phyloP scores from a whole-genome alignment of 2,888 invertebrate species.

The Scrobipalpa costella region DNA sequence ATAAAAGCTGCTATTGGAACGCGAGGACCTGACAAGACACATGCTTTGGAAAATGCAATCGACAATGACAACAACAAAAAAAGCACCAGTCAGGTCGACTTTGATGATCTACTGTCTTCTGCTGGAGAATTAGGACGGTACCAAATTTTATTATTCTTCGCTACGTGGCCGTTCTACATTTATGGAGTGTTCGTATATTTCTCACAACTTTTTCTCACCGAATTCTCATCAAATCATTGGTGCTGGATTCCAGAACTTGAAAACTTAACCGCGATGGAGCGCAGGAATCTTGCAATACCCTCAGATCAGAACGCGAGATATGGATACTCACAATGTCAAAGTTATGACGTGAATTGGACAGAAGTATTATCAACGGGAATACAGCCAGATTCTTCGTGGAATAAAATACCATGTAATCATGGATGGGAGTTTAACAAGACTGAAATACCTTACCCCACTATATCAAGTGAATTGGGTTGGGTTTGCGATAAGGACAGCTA shows the following conservation, averaged over 20 bases:
- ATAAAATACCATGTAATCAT: slow-evolving; percentile 48
- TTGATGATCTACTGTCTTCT: slow-evolving; percentile 49
- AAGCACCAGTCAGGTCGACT: slow-evolving; percentile 40
- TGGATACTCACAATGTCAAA: slow-evolving; percentile 54
- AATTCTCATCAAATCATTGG: slow-evolving; percentile 54
- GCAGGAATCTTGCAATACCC: slow-evolving; percentile 49
- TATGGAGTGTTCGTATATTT: slow-evolving; percentile 51
- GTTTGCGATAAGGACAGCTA: slow-evolving; percentile 60
- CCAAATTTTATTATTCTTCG: slow-evolving; percentile 47
- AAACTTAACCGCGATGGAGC: slow-evolving; percentile 47
- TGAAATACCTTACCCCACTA: slow-evolving; percentile 62
- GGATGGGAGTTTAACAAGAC: slow-evolving; percentile 63
- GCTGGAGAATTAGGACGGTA: slow-evolving; percentile 54
- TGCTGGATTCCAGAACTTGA: slow-evolving; percentile 52
- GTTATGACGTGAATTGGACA: slow-evolving; percentile 57
- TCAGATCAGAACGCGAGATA: slow-evolving; percentile 43
- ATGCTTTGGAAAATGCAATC: background rate
- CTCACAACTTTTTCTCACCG: slow-evolving; percentile 52
- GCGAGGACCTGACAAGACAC: slow-evolving; percentile 26
- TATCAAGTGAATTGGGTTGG: slow-evolving; percentile 60
- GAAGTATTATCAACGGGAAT: slow-evolving; percentile 44
- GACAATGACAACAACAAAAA: slow-evolving; percentile 30
- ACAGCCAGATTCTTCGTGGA: slow-evolving; percentile 49
- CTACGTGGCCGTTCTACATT: slow-evolving; percentile 50
- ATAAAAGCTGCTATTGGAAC: slow-evolving; percentile 21